Percentiles rank a stretch among this genome's conserved stretches.
These are phyloP conservation scores for Eulemur mongoz DNA, from an alignment of 2,797 vertebrate species.

Conservation along the genomic window DNA sequence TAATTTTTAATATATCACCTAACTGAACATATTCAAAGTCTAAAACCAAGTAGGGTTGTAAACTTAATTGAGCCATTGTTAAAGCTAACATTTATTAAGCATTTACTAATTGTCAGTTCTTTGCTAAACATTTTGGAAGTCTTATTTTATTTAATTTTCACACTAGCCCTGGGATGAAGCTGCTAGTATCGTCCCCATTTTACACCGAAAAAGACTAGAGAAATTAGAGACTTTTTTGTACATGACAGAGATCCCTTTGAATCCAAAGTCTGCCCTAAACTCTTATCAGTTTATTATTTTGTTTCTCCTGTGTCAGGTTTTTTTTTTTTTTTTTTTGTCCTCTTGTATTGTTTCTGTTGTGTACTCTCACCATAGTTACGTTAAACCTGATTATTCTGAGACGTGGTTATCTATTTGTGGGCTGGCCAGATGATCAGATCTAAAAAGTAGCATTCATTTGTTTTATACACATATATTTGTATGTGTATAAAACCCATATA, in stretches of 20 bases:
- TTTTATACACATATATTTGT: neutral
- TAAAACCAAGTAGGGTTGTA: neutral
- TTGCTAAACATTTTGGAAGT: constrained; percentile 27
- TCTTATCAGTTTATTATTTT: neutral
- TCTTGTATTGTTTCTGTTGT: constrained; percentile 16
- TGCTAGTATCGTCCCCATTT: neutral
- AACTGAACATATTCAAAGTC: neutral
- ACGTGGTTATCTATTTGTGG: neutral
- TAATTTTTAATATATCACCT: neutral
- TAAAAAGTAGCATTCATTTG: neutral
- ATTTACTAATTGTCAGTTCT: neutral
- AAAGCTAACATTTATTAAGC: neutral
- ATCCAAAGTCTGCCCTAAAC: neutral
- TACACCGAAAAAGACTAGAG: neutral
- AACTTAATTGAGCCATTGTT: neutral
- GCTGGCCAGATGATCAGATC: neutral
- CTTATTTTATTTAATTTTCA: constrained; percentile 10
- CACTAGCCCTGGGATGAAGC: neutral
- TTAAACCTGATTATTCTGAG: neutral
- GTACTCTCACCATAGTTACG: neutral
- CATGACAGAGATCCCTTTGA: neutral
- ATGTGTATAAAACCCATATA: rapidly evolving
- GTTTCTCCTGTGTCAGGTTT: neutral
- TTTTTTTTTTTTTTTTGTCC: neutral
- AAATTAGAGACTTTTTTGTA: constrained; percentile 8